Percentiles rank a stretch among this genome's conserved stretches.
These are phyloP conservation scores for Pristionchus exspectatus DNA, from an alignment of 2,888 invertebrate genomes.

Conservation along the genomic window DNA sequence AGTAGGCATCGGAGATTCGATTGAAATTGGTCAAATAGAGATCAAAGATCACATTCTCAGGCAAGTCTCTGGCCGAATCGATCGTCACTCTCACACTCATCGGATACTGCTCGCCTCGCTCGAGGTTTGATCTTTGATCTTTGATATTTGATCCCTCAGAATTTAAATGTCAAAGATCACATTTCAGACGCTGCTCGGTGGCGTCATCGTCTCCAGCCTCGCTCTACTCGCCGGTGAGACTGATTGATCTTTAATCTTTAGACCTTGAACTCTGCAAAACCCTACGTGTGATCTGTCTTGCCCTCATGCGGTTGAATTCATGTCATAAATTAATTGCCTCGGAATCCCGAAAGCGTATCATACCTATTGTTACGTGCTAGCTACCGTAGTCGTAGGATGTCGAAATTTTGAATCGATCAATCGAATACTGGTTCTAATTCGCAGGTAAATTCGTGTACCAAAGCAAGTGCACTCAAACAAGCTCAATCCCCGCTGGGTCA, in stretches of 20 bases:
- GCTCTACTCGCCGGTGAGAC: not conserved
- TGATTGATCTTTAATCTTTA: not conserved
- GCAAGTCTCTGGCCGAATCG: constrained; percentile 1
- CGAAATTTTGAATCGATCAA: too few species aligned
- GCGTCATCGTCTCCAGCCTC: not conserved
- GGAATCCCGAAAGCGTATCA: too few species aligned
- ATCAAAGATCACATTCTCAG: not conserved
- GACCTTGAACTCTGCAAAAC: not conserved
- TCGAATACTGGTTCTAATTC: not conserved
- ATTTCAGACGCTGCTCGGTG: not conserved
- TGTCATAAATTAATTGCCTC: not conserved
- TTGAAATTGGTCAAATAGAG: not conserved
- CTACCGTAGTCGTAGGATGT: not conserved
- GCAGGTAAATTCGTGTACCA: not conserved
- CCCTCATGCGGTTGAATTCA: too few species aligned
- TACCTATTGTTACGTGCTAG: too few species aligned
- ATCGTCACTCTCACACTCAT: not conserved
- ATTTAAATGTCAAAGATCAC: not conserved
- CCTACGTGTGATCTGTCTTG: too few species aligned
- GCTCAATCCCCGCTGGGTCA: constrained; percentile 24
- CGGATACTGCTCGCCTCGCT: not conserved
- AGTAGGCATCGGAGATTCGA: too few species aligned
- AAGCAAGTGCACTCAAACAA: constrained; percentile 27
- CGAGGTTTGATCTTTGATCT: constrained; percentile 7
- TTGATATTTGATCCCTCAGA: not conserved